Evolutionary conservation across 2,797 vertebrate genomes (phyloP).

Genomic region (Allochrocebus solatus): DNA sequence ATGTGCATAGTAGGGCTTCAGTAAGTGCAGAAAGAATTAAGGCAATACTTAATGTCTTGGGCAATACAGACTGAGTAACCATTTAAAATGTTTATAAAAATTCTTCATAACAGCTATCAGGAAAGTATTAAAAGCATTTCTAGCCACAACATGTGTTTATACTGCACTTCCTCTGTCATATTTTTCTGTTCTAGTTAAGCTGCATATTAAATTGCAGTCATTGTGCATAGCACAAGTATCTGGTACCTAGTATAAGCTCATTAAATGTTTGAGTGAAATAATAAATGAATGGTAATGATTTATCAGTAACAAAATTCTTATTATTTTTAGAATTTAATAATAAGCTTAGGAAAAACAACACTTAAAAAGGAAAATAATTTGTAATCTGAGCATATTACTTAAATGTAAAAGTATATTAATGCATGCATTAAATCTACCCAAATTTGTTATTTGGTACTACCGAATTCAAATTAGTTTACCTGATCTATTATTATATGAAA

Average conservation of each 20-base stretch:
- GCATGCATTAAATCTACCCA: neutral
- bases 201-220: neutral
- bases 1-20: neutral
- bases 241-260: neutral
- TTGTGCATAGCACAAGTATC: neutral
- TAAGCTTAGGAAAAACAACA: neutral
- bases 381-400: neutral
- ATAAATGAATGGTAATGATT: neutral
- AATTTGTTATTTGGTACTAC: neutral
- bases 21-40: neutral
- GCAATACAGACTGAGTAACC: neutral
- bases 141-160: neutral
- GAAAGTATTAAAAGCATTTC: slow-evolving; percentile 1
- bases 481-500: neutral
- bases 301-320: neutral
- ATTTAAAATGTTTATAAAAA: neutral
- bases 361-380: neutral
- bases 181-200: neutral
- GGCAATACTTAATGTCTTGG: neutral
- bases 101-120: neutral
- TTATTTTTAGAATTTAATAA: slow-evolving; percentile 5
- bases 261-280: neutral
- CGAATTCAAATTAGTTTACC: neutral
- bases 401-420: neutral
- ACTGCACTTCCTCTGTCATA: neutral